Conservation (phyloP, 2,888 invertebrate genomes). For the Eilema caniola region DNA sequence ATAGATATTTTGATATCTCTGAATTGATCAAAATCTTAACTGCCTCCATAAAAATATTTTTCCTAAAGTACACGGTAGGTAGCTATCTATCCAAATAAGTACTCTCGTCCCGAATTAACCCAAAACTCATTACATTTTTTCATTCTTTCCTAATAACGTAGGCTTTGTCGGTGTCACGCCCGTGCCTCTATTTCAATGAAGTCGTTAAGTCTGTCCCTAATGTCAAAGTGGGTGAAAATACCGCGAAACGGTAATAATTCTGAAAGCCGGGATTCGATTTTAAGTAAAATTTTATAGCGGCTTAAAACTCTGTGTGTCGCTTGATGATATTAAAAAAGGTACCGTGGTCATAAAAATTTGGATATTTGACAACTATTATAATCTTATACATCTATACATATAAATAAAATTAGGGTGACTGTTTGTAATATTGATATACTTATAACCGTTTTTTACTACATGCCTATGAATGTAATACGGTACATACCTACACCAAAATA, state of each 20-base stretch:
- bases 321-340: constrained; percentile 50
- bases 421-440: too few relatives aligned
- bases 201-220: constrained; percentile 40
- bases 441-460: too few relatives aligned
- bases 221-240: constrained; percentile 53
- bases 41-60: too few relatives aligned
- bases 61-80: too few relatives aligned
- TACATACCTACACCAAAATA: too few relatives aligned
- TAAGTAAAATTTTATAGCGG: constrained; percentile 58
- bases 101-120: constrained; percentile 29
- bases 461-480: too few relatives aligned
- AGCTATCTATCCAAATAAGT: not conserved
- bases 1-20: too few relatives aligned
- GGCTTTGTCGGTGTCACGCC: constrained; percentile 30
- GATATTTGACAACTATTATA: too few relatives aligned
- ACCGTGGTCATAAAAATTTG: constrained; percentile 38
- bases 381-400: too few relatives aligned
- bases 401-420: too few relatives aligned
- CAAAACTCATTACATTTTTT: constrained; percentile 39
- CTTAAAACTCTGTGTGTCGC: constrained; percentile 40
- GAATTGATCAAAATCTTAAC: too few relatives aligned
- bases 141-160: constrained; percentile 40
- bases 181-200: constrained; percentile 49
- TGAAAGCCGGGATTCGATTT: constrained; percentile 43
- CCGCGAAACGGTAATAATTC: constrained; percentile 54